These are phyloP conservation scores for Bombycilla garrulus DNA, from an alignment of 2,113 vertebrate species.

Conservation along the genomic window DNA sequence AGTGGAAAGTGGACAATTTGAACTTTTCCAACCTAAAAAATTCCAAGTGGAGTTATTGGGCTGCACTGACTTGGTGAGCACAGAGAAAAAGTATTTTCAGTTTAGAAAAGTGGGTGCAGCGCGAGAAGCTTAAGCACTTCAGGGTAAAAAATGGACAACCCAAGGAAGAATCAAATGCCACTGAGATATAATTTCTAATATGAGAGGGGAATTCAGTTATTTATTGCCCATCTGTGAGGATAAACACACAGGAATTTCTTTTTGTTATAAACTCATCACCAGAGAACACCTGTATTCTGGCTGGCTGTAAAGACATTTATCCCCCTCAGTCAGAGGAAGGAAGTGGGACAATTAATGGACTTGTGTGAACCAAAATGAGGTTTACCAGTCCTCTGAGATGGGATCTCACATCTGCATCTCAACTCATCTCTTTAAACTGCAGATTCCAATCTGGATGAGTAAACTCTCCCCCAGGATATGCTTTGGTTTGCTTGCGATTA, in stretches of 20 bases:
- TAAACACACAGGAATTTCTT: not conserved
- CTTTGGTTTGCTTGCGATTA: not conserved
- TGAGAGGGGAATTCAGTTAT: not conserved
- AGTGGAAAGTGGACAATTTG: not conserved
- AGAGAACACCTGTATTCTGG: not conserved
- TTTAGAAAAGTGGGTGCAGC: not conserved
- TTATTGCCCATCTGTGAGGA: not conserved
- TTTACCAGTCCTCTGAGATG: not conserved
- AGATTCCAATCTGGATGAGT: not conserved
- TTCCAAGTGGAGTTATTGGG: not conserved
- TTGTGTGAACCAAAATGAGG: not conserved
- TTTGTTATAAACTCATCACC: not conserved
- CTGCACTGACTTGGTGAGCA: not conserved
- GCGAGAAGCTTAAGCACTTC: not conserved
- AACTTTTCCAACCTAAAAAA: not conserved
- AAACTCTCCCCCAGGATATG: not conserved
- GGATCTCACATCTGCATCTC: not conserved
- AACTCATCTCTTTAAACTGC: not conserved
- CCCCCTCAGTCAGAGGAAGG: not conserved
- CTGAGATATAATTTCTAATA: not conserved
- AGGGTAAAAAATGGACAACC: not conserved
- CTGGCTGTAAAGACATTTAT: not conserved
- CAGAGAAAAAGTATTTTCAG: not conserved
- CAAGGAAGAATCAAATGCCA: not conserved
- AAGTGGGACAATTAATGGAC: not conserved